Percentiles rank a stretch among this genome's conserved stretches.
phyloP scores from a whole-genome alignment of 2,888 invertebrate genomes.

The Protonemura montana region DNA sequence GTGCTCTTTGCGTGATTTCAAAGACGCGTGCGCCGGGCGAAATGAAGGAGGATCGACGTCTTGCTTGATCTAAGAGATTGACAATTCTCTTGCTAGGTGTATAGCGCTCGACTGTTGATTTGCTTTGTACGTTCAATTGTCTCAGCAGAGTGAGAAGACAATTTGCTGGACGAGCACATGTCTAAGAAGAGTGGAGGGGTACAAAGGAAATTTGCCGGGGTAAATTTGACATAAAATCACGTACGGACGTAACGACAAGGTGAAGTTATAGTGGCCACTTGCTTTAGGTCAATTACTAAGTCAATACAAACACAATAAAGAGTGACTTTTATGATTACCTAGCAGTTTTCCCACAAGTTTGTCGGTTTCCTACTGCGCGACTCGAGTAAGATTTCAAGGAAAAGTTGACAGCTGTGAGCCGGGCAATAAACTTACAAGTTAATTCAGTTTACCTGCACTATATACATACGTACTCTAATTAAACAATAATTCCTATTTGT shows the following conservation, averaged over 20 bases:
- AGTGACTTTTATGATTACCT: background rate
- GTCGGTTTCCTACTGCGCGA: too few species aligned
- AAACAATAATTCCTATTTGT: slow-evolving; percentile 45
- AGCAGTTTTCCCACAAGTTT: too few species aligned
- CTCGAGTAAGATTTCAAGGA: background rate
- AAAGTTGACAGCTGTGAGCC: background rate
- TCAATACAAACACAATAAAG: background rate
- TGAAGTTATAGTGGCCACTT: background rate
- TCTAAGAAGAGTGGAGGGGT: background rate
- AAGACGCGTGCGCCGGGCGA: background rate
- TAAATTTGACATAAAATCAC: too few species aligned
- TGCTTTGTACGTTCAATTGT: background rate
- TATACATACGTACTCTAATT: slow-evolving; percentile 39
- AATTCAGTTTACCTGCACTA: slow-evolving; percentile 2
- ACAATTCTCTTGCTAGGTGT: background rate
- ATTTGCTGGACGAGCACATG: background rate
- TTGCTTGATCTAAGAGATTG: background rate
- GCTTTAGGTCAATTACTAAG: background rate
- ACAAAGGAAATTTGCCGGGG: background rate
- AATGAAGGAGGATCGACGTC: background rate
- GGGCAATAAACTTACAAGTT: slow-evolving; percentile 32
- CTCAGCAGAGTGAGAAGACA: background rate
- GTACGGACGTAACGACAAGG: too few species aligned
- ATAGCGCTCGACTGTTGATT: background rate
- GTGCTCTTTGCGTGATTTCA: background rate